phyloP scores from a whole-genome alignment of 2,113 vertebrate genomes.

The Pampusana beccarii region DNA sequence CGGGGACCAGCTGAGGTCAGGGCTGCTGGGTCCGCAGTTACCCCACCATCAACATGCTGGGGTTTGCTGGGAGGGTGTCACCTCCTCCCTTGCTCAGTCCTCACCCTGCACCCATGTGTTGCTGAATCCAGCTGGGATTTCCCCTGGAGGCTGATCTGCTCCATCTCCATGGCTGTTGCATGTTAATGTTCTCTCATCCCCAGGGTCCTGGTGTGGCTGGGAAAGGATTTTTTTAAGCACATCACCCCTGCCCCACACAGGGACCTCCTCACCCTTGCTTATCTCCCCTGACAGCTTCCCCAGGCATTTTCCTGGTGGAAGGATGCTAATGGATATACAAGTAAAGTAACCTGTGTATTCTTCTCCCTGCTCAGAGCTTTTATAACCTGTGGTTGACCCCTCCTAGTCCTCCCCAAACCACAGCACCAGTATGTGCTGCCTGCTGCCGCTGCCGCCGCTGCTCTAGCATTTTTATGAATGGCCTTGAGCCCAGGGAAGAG shows the following conservation, averaged over 20 bases:
- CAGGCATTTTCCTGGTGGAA: background rate
- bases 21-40: background rate
- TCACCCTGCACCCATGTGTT: background rate
- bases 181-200: no score
- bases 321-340: background rate
- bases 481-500: slow-evolving; percentile 47
- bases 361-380: background rate
- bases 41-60: background rate
- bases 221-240: background rate
- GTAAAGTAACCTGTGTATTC: slow-evolving; percentile 34
- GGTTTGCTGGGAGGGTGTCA: background rate
- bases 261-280: background rate
- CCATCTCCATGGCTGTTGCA: background rate
- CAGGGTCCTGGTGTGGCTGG: background rate
- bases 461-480: slow-evolving; percentile 65
- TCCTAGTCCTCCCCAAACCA: slow-evolving; percentile 28
- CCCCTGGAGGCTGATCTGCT: background rate
- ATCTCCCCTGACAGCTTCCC: background rate
- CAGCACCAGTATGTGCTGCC: slow-evolving; percentile 6
- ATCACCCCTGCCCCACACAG: background rate
- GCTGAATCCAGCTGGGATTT: background rate
- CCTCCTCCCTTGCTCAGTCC: background rate
- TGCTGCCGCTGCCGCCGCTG: background rate
- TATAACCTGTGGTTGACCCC: slow-evolving; percentile 14
- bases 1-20: background rate